Percentiles rank a stretch among this genome's conserved stretches.
Conservation (phyloP, 30 jellyfish, hydroid and myxozoan species). For the Pelagia noctiluca region DNA sequence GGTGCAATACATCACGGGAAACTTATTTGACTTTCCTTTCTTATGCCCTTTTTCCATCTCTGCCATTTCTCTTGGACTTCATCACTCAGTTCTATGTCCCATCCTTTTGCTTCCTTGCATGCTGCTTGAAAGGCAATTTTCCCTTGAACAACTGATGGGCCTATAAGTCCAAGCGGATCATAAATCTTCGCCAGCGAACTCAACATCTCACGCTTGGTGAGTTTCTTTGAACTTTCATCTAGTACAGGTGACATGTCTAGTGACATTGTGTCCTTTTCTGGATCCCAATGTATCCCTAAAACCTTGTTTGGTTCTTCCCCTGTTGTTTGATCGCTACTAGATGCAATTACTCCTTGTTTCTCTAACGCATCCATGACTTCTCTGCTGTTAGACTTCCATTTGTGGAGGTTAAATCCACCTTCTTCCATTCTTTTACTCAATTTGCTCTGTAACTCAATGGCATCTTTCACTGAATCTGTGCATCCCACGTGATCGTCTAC, state of each 20-base stretch:
- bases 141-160: background rate
- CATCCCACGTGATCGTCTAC: too few relatives aligned
- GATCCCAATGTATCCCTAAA: background rate
- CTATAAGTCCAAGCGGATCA: background rate
- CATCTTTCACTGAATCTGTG: background rate
- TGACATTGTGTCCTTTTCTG: background rate
- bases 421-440: background rate
- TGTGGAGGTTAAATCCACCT: too few relatives aligned
- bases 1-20: background rate
- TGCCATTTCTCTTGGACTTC: conserved; percentile 2
- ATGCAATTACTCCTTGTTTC: too few relatives aligned
- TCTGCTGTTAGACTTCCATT: too few relatives aligned
- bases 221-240: background rate
- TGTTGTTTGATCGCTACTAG: background rate
- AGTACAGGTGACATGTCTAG: background rate
- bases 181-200: background rate
- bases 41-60: background rate
- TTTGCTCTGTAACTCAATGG: background rate
- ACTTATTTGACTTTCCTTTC: background rate
- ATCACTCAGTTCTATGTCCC: background rate
- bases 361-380: too few relatives aligned
- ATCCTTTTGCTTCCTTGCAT: background rate
- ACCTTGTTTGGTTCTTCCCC: background rate
- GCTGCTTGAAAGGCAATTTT: background rate
- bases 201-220: background rate